A percentile compares a stretch with the other conserved stretches of the same genome.
Evolutionary conservation across 92 coral and sea anemone genomes (phyloP).

Genomic region (Siderastrea radians): DNA sequence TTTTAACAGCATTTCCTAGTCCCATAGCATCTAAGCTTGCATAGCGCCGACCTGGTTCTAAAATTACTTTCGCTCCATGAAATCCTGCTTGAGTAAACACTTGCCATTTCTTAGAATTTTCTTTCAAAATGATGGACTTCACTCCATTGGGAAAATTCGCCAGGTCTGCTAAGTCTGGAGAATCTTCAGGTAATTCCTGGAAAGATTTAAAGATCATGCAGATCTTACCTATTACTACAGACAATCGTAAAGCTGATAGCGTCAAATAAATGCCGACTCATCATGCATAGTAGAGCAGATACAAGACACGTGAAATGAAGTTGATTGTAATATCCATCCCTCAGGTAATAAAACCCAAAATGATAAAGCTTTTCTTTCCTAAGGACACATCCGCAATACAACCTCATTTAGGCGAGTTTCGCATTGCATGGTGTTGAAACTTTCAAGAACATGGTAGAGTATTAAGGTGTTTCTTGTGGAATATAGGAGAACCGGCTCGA

Average conservation of each 20-base stretch:
- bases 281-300: too few species aligned
- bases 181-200: background rate
- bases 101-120: background rate
- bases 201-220: background rate
- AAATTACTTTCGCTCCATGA: background rate
- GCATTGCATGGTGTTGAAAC: too few species aligned
- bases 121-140: background rate
- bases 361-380: too few species aligned
- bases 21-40: background rate
- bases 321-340: too few species aligned
- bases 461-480: background rate
- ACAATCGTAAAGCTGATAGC: too few species aligned
- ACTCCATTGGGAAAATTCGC: background rate
- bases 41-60: slow-evolving; percentile 5
- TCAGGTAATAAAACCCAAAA: too few species aligned
- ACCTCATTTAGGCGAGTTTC: too few species aligned
- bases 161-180: background rate
- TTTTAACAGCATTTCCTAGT: background rate
- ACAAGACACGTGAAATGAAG: too few species aligned
- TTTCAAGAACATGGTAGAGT: background rate
- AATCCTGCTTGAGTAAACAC: background rate
- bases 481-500: too few species aligned
- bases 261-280: too few species aligned
- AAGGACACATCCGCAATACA: too few species aligned
- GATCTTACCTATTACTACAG: too few species aligned